A percentile compares a stretch with the other conserved stretches of the same genome.
phyloP scores from a whole-genome alignment of 2,797 vertebrate species.

The Chromis chromis region DNA sequence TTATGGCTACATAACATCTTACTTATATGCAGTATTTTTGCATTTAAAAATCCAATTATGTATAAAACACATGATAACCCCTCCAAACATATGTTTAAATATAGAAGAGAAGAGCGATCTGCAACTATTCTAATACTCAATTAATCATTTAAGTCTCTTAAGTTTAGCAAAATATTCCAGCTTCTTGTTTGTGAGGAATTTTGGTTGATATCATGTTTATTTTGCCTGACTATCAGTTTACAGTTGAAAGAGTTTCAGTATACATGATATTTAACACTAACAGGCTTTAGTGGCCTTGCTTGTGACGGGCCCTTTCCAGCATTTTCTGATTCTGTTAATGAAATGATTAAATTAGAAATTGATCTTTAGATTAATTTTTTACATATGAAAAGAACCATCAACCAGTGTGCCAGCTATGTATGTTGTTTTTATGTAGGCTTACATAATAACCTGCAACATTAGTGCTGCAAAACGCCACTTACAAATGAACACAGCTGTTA shows the following conservation, averaged over 20 bases:
- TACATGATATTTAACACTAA: too few relatives aligned
- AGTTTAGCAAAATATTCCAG: too few relatives aligned
- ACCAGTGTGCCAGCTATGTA: neutral
- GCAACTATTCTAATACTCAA: too few relatives aligned
- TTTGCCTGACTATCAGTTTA: too few relatives aligned
- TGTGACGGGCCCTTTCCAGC: neutral
- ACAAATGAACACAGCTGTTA: neutral
- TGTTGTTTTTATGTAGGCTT: neutral
- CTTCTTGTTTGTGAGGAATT: neutral
- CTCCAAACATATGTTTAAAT: neutral
- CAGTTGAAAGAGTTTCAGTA: too few relatives aligned
- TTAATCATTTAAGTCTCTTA: too few relatives aligned
- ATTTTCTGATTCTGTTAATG: neutral
- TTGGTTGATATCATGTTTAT: neutral
- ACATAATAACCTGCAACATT: neutral
- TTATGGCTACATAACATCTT: neutral
- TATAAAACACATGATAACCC: too few relatives aligned
- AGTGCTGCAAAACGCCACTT: constrained; percentile 1
- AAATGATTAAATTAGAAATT: neutral
- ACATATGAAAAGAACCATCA: neutral
- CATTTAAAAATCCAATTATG: too few relatives aligned
- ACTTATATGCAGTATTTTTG: too few relatives aligned
- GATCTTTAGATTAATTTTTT: neutral
- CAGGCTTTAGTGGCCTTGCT: neutral
- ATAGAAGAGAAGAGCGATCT: neutral